Base-by-base conservation (phyloP, 2,888 invertebrate genomes). In the Lamellibrachia satsuma region DNA sequence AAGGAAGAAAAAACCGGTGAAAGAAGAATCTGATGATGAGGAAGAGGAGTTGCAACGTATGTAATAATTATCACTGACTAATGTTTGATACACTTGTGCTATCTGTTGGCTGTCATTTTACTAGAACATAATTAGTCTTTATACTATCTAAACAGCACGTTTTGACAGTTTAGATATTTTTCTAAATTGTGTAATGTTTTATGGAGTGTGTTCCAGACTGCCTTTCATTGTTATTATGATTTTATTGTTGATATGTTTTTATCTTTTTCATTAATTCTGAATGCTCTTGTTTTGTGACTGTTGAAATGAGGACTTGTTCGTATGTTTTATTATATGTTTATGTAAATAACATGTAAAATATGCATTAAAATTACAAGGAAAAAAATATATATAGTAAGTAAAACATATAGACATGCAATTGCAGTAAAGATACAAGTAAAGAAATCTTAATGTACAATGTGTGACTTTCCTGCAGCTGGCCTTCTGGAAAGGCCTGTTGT, bases 401-500 rank as follows among this genome's bases (percentile, higher is more conserved):
- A 39, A 39, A 39, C 39, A 39, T 39, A 39, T 39, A 39, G 39
- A 39, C 39, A 39, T 39, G 39, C 39, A 39, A 39, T 39, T 39
- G 39, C 39, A 39, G 39, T 39, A 39, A 39, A 39, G 39, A 39
- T 39, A 39, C 39, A 39, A 39, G 39, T 39, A 39, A 39, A 39
- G 39, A 39, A 39, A 39, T 39, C 39, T 39, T 39, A 39, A 39
- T 39, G 39, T 39, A 52, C 52, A 52, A 52, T 22, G 22, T 91
- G 52, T 11, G 60, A 9, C 75, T 75, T 75, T 15, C 52, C 55
- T 90, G 39, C 93, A 96, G 96, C 95, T 93, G 96, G 96, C 39
- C 94, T 96, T 22, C 93, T 96, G 90, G 97, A 97, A 93, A 94
- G 95, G 92, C 96, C 97, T 11, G 95, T 96, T 52, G 94, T 95